phyloP scores from a whole-genome alignment of 37 sponge, comb jelly and placozoan species.

The Hormiphora californensis region DNA sequence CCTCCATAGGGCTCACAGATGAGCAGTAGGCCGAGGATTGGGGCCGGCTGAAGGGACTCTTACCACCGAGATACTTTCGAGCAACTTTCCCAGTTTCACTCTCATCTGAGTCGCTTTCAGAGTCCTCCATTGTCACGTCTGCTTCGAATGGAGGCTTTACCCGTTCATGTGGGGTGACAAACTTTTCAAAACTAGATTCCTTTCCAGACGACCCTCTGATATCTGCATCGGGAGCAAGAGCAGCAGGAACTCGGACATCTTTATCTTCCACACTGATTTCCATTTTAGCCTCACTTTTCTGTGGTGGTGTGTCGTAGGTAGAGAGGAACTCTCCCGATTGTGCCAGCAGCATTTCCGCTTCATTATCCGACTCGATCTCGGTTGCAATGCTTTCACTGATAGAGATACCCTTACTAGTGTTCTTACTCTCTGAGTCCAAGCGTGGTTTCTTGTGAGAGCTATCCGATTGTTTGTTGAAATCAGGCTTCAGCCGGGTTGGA shows the following conservation, averaged over 20 bases:
- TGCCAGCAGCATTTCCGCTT: slow-evolving; percentile 23
- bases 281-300: slow-evolving; percentile 1
- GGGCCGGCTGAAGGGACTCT: neutral
- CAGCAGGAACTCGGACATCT: slow-evolving; percentile 50
- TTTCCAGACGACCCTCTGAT: neutral
- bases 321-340: slow-evolving; percentile 6
- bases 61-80: slow-evolving; percentile 15
- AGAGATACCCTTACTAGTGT: too few relatives aligned
- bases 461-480: too few relatives aligned
- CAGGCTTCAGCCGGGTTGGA: neutral
- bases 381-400: neutral
- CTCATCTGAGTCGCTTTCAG: slow-evolving; percentile 46
- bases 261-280: neutral
- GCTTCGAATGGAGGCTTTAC: neutral
- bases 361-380: slow-evolving; percentile 17
- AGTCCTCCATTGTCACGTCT: neutral
- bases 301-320: neutral
- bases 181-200: too few relatives aligned
- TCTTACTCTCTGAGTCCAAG: too few relatives aligned
- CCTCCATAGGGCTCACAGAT: slow-evolving; percentile 23
- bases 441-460: too few relatives aligned
- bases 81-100: slow-evolving; percentile 47
- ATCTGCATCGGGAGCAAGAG: neutral
- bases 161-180: neutral
- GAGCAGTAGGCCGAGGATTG: slow-evolving; percentile 20